Base-by-base conservation (phyloP, 2,888 invertebrate species). In the Junonia oenone region DNA sequence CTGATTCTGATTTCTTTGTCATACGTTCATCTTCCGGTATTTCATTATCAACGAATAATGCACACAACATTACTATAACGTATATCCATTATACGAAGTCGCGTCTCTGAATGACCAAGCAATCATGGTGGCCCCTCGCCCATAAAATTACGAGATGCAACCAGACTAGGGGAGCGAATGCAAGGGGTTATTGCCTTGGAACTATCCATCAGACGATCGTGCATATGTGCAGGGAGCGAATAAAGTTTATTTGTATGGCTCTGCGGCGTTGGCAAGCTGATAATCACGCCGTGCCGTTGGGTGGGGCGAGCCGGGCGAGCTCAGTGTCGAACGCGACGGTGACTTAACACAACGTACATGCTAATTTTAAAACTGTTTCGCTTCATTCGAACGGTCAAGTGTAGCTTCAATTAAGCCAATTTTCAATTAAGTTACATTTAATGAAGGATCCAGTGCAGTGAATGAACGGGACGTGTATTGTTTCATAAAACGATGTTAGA, bases 141-240 rank as follows among this genome's bases (percentile, higher is more conserved):
- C 86, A 81, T 87, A 72, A 86, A 84, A 88, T 87, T 81, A 81
- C 78, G 80, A 84, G 80, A 83, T 81, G 80, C 72, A 75, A 63
- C 73, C 76, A 78, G 75, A 76, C 78, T 75, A 75, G 82, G 88
- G 88, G 85, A 83, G 79, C 78, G 74, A 75, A 72, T 78, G 76
- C 79, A 79, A 81, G 84, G 87, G 90, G 89, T 89, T 90, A 89
- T 86, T 89, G 88, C 86, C 87, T 80, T 76, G 74, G 74, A 72
- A 76, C 78, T 81, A 76, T 76, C 78, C 78, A 79, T 81, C 81
- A 78, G 78, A 67, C 73, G 69, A 70, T 65, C 68, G 68, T 80
- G 78, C 82, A 82, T 82, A 79, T 81, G 81, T 78, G 78, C 76
- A 83, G 81, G 84, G 83, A 86, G 82, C 78, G 84, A 88, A 89